These are phyloP conservation scores for Litocranius walleri DNA, from an alignment of 2,113 vertebrate species.

Conservation along the genomic window DNA sequence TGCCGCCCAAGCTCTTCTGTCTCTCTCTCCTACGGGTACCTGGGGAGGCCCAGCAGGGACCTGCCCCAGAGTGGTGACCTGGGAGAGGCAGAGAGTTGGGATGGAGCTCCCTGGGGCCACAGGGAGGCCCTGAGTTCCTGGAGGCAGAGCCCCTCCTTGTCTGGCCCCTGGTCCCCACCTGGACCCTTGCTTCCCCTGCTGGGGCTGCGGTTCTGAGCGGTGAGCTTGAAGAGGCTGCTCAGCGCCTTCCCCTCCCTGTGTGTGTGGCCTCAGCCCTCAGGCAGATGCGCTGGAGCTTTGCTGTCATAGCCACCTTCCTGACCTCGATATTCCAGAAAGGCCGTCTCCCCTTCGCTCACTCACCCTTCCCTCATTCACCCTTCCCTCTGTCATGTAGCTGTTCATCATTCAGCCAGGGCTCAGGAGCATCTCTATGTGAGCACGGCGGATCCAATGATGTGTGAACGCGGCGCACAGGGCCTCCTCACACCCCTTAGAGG, in stretches of 20 bases:
- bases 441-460: rapidly evolving
- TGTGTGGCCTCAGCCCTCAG: neutral
- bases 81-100: neutral
- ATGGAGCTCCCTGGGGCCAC: neutral
- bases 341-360: neutral
- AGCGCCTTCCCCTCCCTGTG: rapidly evolving
- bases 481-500: neutral
- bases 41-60: neutral
- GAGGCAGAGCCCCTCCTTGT: neutral
- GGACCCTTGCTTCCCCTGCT: neutral
- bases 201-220: neutral
- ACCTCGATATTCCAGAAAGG: neutral
- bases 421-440: neutral
- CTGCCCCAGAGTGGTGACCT: neutral
- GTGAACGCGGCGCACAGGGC: rapidly evolving
- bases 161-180: neutral
- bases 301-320: too few relatives aligned
- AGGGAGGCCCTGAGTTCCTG: neutral
- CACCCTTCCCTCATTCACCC: neutral
- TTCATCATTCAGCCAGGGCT: neutral
- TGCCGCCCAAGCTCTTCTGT: too few relatives aligned
- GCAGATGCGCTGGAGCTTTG: neutral
- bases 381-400: rapidly evolving
- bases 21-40: neutral
- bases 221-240: neutral